Conservation (phyloP, 2,113 vertebrate genomes). For the Sturnus vulgaris region DNA sequence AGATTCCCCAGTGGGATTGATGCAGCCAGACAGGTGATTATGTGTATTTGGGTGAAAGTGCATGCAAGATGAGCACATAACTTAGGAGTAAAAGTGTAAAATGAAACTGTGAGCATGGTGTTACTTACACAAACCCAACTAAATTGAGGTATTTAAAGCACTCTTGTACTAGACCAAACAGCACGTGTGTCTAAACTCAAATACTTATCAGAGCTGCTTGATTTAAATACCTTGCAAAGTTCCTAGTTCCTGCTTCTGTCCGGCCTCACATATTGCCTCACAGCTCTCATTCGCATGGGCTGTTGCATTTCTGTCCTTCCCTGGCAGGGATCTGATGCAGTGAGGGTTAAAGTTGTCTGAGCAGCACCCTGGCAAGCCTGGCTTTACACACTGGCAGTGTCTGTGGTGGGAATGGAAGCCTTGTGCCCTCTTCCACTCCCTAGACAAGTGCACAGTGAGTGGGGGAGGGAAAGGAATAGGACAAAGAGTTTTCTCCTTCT, state of each 20-base stretch:
- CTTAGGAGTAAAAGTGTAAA: not conserved
- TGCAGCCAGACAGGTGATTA: constrained; percentile 22
- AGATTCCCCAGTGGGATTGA: not conserved
- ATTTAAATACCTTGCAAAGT: not conserved
- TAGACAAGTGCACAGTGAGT: not conserved
- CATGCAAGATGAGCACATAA: not conserved
- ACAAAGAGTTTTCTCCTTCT: not conserved
- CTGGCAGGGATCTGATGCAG: not conserved
- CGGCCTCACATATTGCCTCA: rapidly evolving
- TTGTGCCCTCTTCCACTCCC: not conserved
- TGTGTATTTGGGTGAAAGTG: constrained; percentile 47
- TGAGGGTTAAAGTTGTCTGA: not conserved
- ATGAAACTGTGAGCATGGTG: not conserved
- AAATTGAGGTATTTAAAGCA: constrained; percentile 4
- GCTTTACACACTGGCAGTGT: not conserved
- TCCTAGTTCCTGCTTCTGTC: rapidly evolving
- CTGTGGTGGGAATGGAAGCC: not conserved
- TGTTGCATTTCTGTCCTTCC: not conserved
- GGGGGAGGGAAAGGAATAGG: not conserved
- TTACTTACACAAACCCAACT: not conserved
- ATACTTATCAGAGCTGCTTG: not conserved
- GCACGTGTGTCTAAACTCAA: not conserved
- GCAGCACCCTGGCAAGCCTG: not conserved
- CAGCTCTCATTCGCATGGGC: not conserved
- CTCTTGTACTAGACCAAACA: not conserved